Base-by-base conservation (phyloP, 2,888 invertebrate genomes). In the Platypus cylindrus region DNA sequence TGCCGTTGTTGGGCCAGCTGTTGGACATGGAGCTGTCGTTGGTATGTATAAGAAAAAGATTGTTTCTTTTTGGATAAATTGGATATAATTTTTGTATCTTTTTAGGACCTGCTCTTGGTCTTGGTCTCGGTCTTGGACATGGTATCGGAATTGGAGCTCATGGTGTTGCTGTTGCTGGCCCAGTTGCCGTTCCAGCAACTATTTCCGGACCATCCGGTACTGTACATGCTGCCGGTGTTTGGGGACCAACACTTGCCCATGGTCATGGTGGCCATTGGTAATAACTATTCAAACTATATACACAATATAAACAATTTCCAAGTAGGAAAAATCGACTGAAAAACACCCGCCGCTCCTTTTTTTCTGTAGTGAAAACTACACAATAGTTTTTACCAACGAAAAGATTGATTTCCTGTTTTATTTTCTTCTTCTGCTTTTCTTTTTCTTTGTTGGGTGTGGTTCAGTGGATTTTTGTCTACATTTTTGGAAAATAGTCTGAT, bases 191-290 rank as follows among this genome's bases (percentile, higher is more conserved):
- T 11, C 54, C 54, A 13, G 54, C 48, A 24, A 45, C 48, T 30
- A 53, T 55, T 34, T 40, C 49, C 8, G 55, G 55, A 31, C 54
- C 54, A 18, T 41, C 54, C 28, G 55, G 55, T 31, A 46, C 48
- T 33, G 45, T 54, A 24, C 47, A 44, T 14, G 50, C 66, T 56
- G 42, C 60, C 47, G 45, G 64, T 53, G 20, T 63, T 50, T 50
- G 54, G 44, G 57, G 55, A 34, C 53, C 32, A 60, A 51, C 52
- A 18, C 37, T 40, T 17, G 43, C 43, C 12, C 50, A 50, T 38
- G 53, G 52, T 37, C 46, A 47, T 33, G 39, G 43, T 28, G 38
- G 39, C 17, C 36, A 39, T 42, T 41, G 36, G 34, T 41, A 37
- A 37, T n/a, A n/a, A n/a, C n/a, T 27, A 31, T 13, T n/a, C 16